Percentiles rank a stretch among this genome's conserved stretches.
phyloP scores from a whole-genome alignment of 2,113 vertebrate species.

The Orientallactaga bullata region DNA sequence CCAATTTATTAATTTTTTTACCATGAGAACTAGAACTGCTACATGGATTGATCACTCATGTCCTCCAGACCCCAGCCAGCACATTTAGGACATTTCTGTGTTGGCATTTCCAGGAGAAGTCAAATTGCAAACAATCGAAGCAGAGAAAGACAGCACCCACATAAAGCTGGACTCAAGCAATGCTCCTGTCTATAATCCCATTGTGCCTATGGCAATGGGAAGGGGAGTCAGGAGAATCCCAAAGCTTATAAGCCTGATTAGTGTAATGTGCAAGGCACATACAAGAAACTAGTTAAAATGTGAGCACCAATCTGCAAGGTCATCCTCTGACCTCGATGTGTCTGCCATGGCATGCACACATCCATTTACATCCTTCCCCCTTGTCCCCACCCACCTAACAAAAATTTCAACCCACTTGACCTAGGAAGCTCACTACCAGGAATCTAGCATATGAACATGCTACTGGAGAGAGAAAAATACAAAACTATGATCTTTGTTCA shows the following conservation, averaged over 20 bases:
- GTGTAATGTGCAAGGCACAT: too few species aligned
- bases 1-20: slow-evolving; percentile 60
- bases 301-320: too few species aligned
- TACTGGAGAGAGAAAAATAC: not conserved
- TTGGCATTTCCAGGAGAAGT: slow-evolving; percentile 20
- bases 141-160: not conserved
- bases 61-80: not conserved
- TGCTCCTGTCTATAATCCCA: too few species aligned
- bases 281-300: too few species aligned
- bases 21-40: slow-evolving; percentile 10
- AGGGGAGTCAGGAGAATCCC: too few species aligned
- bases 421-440: not conserved
- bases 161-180: too few species aligned
- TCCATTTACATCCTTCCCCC: too few species aligned
- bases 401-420: not conserved
- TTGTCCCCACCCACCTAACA: too few species aligned
- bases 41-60: not conserved
- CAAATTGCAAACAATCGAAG: not conserved
- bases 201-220: too few species aligned
- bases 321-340: too few species aligned
- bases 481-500: not conserved
- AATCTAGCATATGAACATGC: not conserved
- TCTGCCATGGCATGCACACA: too few species aligned
- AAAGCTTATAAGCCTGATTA: too few species aligned
- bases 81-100: not conserved